phyloP scores from a whole-genome alignment of 2,113 vertebrate genomes.

The Vombatus ursinus region DNA sequence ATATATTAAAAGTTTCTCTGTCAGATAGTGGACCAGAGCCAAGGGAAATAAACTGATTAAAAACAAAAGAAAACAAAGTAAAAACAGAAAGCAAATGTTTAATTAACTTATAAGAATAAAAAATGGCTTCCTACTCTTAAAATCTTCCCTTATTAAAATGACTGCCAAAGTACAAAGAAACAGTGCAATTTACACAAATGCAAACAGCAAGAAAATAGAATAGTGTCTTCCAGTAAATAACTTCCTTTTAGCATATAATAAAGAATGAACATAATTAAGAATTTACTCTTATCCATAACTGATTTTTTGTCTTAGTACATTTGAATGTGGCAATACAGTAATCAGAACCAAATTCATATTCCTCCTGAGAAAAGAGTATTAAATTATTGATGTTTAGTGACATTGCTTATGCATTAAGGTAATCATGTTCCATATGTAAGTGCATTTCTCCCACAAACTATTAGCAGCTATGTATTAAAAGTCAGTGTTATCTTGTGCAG shows the following conservation, averaged over 20 bases:
- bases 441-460: slow-evolving; percentile 56
- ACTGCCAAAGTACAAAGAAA: slow-evolving; percentile 39
- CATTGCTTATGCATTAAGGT: slow-evolving; percentile 71
- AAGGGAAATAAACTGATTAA: background rate
- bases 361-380: slow-evolving; percentile 29
- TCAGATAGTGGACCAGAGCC: background rate
- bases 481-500: background rate
- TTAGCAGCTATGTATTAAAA: slow-evolving; percentile 31
- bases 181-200: slow-evolving; percentile 8
- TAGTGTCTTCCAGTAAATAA: slow-evolving; percentile 48
- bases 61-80: slow-evolving; percentile 6
- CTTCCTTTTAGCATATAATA: slow-evolving; percentile 63
- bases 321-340: slow-evolving; percentile 62
- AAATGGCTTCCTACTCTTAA: background rate
- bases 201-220: slow-evolving; percentile 42
- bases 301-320: slow-evolving; percentile 68
- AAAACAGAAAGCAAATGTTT: background rate
- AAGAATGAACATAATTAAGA: slow-evolving; percentile 75
- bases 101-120: slow-evolving; percentile 14
- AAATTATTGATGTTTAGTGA: slow-evolving; percentile 68
- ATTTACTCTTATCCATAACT: slow-evolving; percentile 75
- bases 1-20: slow-evolving; percentile 30
- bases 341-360: slow-evolving; percentile 68
- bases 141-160: background rate
- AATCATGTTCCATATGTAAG: slow-evolving; percentile 65